Conservation (phyloP, 2,888 invertebrate species). For the Epirrhoe tristata region DNA sequence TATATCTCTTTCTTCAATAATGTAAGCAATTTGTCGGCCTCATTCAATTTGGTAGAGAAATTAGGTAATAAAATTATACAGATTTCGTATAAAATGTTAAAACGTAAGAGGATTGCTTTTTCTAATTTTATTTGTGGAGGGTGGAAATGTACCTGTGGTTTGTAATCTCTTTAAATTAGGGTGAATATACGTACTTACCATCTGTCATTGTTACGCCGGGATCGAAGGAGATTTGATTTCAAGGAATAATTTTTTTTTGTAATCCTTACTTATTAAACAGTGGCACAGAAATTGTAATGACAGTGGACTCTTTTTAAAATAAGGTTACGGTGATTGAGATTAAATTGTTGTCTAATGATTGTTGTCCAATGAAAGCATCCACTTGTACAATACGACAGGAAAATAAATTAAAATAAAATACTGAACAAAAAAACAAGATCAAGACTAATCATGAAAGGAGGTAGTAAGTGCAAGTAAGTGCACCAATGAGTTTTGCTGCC, state of each 20-base stretch:
- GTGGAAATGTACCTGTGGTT: conserved; percentile 59
- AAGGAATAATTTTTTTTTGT: background rate
- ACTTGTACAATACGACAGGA: no score
- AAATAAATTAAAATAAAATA: no score
- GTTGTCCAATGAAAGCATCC: no score
- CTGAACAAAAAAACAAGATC: no score
- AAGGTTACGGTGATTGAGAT: no score
- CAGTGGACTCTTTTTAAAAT: no score
- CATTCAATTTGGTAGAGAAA: conserved; percentile 62
- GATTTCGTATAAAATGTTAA: conserved; percentile 61
- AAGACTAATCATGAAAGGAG: no score
- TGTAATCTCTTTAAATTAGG: conserved; percentile 57
- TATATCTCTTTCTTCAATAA: conserved; percentile 40
- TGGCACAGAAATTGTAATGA: no score
- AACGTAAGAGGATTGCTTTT: conserved; percentile 70
- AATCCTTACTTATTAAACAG: background rate
- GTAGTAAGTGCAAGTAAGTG: no score
- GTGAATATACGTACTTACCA: conserved; percentile 33
- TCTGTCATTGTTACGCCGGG: conserved; percentile 30
- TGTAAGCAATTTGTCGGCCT: conserved; percentile 59
- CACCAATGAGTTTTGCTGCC: no score
- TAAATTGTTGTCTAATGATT: no score
- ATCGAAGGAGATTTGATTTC: conserved; percentile 4
- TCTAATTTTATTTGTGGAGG: conserved; percentile 61
- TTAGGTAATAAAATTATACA: conserved; percentile 82